phyloP scores from a whole-genome alignment of 2,113 vertebrate species.

The Conger conger region DNA sequence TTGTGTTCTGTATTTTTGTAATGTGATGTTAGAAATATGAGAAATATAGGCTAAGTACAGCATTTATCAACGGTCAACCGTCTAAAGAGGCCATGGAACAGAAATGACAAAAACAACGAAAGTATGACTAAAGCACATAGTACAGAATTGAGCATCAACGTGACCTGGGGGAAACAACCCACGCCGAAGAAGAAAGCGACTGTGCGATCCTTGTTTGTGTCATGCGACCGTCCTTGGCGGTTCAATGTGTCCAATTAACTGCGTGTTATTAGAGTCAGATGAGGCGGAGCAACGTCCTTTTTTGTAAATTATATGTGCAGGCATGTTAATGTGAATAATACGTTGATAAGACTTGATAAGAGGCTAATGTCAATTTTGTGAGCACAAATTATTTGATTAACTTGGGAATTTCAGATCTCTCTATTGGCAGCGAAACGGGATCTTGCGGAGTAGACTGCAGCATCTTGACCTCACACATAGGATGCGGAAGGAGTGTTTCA shows the following conservation, averaged over 20 bases:
- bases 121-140: not conserved
- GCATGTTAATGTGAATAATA: no score
- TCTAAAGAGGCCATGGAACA: not conserved
- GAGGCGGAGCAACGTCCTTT: not conserved
- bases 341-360: no score
- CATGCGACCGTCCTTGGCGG: constrained; percentile 53
- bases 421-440: no score
- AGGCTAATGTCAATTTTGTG: no score
- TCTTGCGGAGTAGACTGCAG: no score
- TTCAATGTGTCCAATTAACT: constrained; percentile 41
- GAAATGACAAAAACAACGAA: not conserved
- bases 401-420: no score
- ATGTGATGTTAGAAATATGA: no score
- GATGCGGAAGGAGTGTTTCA: no score
- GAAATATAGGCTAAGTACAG: no score
- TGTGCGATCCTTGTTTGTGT: constrained; percentile 11
- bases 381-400: no score
- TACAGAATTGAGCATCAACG: not conserved
- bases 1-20: not conserved
- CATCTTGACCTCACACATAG: no score
- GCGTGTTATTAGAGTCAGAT: constrained; percentile 42
- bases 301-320: no score
- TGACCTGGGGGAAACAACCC: not conserved
- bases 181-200: not conserved
- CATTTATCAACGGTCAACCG: not conserved